phyloP scores from a whole-genome alignment of 2,888 invertebrate species.

The Dasysyrphus tricinctus region DNA sequence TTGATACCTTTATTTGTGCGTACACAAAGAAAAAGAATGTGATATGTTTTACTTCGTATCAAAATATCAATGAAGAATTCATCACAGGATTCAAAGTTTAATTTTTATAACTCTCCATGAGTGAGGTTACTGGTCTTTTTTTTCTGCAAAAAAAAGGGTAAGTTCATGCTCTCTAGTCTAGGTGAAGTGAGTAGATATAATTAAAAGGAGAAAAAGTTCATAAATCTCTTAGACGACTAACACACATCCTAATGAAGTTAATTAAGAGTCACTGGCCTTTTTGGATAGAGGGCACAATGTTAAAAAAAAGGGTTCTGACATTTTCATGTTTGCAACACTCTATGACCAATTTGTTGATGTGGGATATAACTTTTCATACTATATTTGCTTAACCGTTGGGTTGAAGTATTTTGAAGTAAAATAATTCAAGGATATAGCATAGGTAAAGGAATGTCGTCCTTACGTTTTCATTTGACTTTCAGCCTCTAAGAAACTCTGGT shows the following conservation, averaged over 20 bases:
- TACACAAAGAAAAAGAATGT: too few species aligned
- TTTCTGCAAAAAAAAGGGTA: neutral
- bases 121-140: conserved; percentile 19
- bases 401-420: too few species aligned
- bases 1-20: too few species aligned
- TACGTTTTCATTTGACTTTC: too few species aligned
- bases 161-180: conserved; percentile 10
- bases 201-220: conserved; percentile 78
- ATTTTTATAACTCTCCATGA: neutral
- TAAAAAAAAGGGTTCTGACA: neutral
- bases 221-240: conserved; percentile 80
- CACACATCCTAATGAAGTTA: conserved; percentile 81
- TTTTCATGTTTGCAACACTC: neutral
- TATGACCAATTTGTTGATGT: neutral
- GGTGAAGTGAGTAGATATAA: conserved; percentile 46
- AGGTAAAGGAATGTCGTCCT: too few species aligned
- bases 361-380: neutral
- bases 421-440: too few species aligned
- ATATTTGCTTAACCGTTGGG: too few species aligned
- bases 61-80: neutral
- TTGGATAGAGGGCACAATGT: conserved; percentile 20
- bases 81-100: neutral
- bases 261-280: conserved; percentile 80
- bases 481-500: too few species aligned
- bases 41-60: neutral